phyloP scores from a whole-genome alignment of 1,140 invertebrate species.

The Thaumetopoea pityocampa region DNA sequence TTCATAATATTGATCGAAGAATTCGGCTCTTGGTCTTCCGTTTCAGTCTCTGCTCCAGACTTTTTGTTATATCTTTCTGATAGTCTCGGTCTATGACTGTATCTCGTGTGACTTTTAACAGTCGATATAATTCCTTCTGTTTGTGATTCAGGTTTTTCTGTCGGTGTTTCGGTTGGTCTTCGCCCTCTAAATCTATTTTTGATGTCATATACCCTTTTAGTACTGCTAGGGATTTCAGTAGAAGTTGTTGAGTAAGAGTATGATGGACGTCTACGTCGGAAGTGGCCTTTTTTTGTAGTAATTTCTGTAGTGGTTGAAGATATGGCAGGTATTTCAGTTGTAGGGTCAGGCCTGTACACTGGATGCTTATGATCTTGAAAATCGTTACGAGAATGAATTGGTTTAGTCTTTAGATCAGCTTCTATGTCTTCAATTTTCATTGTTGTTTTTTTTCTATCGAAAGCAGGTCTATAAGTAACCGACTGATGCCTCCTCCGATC shows the following conservation, averaged over 20 bases:
- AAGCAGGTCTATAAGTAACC: conserved; percentile 68
- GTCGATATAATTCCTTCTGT: conserved; percentile 43
- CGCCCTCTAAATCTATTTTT: conserved; percentile 65
- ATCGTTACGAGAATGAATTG: conserved; percentile 52
- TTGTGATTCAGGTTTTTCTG: conserved; percentile 50
- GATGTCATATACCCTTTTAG: conserved; percentile 50
- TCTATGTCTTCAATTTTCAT: conserved; percentile 75
- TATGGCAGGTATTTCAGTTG: conserved; percentile 34
- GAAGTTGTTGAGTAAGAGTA: conserved; percentile 42
- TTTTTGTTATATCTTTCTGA: conserved; percentile 64
- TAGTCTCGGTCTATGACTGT: conserved; percentile 48
- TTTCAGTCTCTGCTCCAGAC: conserved; percentile 40
- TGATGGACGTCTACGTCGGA: conserved; percentile 48
- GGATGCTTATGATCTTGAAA: conserved; percentile 58
- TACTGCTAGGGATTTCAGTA: conserved; percentile 42
- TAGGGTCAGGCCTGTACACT: conserved; percentile 60
- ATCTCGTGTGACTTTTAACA: conserved; percentile 37
- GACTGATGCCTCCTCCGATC: conserved; percentile 52
- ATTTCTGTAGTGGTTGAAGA: conserved; percentile 32
- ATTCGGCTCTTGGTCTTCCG: conserved; percentile 68
- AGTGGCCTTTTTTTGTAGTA: conserved; percentile 47
- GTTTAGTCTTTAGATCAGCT: conserved; percentile 70
- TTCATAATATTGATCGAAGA: conserved; percentile 68
- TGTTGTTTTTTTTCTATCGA: conserved; percentile 63
- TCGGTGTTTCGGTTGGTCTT: conserved; percentile 61